These are phyloP conservation scores for Margaritifera margaritifera DNA, from an alignment of 2,888 invertebrate species.

Conservation along the genomic window DNA sequence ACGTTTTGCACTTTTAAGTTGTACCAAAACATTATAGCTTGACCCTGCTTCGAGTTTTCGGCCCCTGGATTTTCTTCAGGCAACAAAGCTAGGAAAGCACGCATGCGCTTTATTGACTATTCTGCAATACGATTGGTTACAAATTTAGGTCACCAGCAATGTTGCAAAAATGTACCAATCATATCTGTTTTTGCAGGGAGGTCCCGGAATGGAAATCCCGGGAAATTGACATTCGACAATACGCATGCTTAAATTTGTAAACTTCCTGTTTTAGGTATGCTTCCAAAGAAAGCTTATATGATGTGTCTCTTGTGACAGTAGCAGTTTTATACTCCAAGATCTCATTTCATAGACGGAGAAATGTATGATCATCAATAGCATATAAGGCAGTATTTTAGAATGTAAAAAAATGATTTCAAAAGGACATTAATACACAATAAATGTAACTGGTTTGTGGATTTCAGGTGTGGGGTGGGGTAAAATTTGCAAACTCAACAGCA, in stretches of 20 bases:
- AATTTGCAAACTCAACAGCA: no score
- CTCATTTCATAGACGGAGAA: no score
- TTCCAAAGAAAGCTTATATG: not conserved
- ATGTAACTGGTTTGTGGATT: no score
- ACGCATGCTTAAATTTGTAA: conserved; percentile 43
- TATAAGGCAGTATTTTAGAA: no score
- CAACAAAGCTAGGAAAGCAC: conserved; percentile 39
- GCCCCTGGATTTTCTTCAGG: conserved; percentile 48
- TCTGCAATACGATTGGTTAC: conserved; percentile 43
- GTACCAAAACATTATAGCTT: conserved; percentile 33
- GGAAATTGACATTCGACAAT: conserved; percentile 17
- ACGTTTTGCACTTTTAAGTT: conserved; percentile 7
- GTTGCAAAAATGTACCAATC: conserved; percentile 41
- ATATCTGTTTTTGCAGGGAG: conserved; percentile 12
- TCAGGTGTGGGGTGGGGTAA: no score
- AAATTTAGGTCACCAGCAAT: conserved; percentile 24
- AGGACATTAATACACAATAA: no score
- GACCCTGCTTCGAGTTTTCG: conserved; percentile 41
- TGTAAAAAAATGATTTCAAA: no score
- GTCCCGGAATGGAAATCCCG: conserved; percentile 30
- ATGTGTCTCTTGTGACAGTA: not conserved
- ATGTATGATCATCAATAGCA: no score
- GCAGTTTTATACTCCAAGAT: no score
- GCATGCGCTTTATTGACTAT: conserved; percentile 47
- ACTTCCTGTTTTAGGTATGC: conserved; percentile 38